Percentiles rank a stretch among this genome's conserved stretches.
Evolutionary conservation across 2,888 invertebrate species (phyloP).

Genomic region (Caradrina clavipalpis): DNA sequence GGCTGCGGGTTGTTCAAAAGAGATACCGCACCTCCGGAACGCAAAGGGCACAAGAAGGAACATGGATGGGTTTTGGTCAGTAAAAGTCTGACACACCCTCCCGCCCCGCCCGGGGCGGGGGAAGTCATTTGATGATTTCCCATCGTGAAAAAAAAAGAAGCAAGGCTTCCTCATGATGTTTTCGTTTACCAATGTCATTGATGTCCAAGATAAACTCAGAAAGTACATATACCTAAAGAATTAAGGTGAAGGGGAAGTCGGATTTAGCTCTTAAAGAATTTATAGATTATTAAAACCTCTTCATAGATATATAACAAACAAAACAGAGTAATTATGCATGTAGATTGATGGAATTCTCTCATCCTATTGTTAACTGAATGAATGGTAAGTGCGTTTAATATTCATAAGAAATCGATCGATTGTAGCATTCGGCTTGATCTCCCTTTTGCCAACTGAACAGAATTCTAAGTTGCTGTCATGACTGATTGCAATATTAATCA

Average conservation of each 20-base stretch:
- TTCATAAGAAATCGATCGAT: conserved; percentile 58
- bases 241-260: neutral
- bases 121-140: too few relatives aligned
- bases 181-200: too few relatives aligned
- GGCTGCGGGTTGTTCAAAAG: too few relatives aligned
- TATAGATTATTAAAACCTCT: neutral
- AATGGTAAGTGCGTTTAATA: conserved; percentile 51
- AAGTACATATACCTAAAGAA: too few relatives aligned
- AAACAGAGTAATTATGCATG: conserved; percentile 48
- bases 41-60: too few relatives aligned
- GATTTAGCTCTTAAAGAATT: neutral
- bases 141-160: too few relatives aligned
- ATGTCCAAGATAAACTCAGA: too few relatives aligned
- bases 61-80: too few relatives aligned
- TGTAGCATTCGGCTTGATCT: conserved; percentile 41
- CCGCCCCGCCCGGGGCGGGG: too few relatives aligned
- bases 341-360: conserved; percentile 44
- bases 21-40: too few relatives aligned
- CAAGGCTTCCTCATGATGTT: too few relatives aligned
- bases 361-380: conserved; percentile 42
- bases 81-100: too few relatives aligned
- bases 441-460: conserved; percentile 13
- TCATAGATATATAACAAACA: conserved; percentile 10
- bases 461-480: conserved; percentile 19
- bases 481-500: conserved; percentile 13